Conservation (phyloP, 2,797 vertebrate genomes). For the Danionella dracula region DNA sequence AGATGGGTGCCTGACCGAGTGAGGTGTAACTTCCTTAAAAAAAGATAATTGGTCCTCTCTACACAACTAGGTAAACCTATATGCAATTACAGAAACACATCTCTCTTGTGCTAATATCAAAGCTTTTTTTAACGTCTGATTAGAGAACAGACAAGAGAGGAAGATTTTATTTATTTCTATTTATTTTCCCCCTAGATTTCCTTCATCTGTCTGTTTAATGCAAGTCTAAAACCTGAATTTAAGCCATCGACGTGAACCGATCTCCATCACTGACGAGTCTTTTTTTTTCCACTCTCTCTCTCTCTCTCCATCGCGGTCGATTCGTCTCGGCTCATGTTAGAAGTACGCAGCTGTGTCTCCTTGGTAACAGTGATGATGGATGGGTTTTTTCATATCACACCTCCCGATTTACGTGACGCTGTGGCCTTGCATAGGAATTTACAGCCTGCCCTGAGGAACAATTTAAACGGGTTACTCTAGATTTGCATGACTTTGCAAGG, state of each 20-base stretch:
- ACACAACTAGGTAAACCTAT: slow-evolving; percentile 43
- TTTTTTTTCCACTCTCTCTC: neutral
- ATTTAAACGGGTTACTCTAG: slow-evolving; percentile 46
- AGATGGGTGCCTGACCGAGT: slow-evolving; percentile 93
- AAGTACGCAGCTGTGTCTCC: slow-evolving; percentile 43
- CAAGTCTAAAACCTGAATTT: slow-evolving; percentile 24
- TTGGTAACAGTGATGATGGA: slow-evolving; percentile 15
- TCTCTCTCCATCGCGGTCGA: slow-evolving; percentile 22
- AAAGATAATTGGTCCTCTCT: slow-evolving; percentile 35
- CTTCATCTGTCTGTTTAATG: slow-evolving; percentile 4
- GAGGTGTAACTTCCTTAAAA: slow-evolving; percentile 43
- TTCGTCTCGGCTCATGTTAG: slow-evolving; percentile 35
- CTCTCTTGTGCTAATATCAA: slow-evolving; percentile 28
- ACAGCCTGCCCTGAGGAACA: slow-evolving; percentile 44
- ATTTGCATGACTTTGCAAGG: slow-evolving; percentile 34
- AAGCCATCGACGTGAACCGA: slow-evolving; percentile 37
- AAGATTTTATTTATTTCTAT: slow-evolving; percentile 26
- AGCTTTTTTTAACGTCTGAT: slow-evolving; percentile 16
- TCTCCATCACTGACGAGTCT: slow-evolving; percentile 26
- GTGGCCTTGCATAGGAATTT: slow-evolving; percentile 44
- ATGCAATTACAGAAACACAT: slow-evolving; percentile 45
- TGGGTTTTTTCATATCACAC: slow-evolving; percentile 26
- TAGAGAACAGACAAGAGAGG: slow-evolving; percentile 30
- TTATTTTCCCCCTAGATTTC: neutral
- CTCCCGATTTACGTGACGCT: slow-evolving; percentile 31